A percentile compares a stretch with the other conserved stretches of the same genome.
Evolutionary conservation across 2,888 invertebrate species (phyloP).

Genomic region (Polietes domitor): DNA sequence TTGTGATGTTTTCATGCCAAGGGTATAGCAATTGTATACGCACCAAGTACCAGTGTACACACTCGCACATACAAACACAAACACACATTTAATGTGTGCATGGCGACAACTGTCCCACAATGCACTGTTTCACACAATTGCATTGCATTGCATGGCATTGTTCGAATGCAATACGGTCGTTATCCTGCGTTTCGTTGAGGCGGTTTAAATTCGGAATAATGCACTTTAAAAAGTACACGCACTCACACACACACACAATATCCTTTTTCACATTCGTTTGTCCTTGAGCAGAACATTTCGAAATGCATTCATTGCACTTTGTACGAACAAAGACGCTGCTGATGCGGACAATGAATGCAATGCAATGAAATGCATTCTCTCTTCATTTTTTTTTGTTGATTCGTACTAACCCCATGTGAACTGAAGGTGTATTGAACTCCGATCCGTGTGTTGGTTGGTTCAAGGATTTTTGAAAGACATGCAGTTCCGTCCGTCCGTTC

Average conservation of each 20-base stretch:
- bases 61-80: no score
- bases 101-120: no score
- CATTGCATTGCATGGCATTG: background rate
- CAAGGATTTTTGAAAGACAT: constrained; percentile 67
- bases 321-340: background rate
- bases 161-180: no score
- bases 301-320: constrained; percentile 65
- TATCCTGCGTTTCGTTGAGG: no score
- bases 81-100: no score
- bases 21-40: no score
- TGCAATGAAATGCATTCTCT: constrained; percentile 64
- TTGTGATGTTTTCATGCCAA: no score
- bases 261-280: constrained; percentile 63
- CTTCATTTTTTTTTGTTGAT: background rate
- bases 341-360: background rate
- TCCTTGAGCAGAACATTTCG: constrained; percentile 60
- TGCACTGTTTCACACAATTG: background rate
- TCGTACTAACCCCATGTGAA: constrained; percentile 29
- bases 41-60: no score
- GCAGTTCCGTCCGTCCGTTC: background rate
- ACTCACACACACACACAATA: background rate
- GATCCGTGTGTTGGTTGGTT: constrained; percentile 38
- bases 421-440: constrained; percentile 63
- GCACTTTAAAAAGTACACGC: background rate
- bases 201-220: background rate